phyloP scores from a whole-genome alignment of 37 sponge, comb jelly and placozoan genomes.

The Spongilla lacustris region DNA sequence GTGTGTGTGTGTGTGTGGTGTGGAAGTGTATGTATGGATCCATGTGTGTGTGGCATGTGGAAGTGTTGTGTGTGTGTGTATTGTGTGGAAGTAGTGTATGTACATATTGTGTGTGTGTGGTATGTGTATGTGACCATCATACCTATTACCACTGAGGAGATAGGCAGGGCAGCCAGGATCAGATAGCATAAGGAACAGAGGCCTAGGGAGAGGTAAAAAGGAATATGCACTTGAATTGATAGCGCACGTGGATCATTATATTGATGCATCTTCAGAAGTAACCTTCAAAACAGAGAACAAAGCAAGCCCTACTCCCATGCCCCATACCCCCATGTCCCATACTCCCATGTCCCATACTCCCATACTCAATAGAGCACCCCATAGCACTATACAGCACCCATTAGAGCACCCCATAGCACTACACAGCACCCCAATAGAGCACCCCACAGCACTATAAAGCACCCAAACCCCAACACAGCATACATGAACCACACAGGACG shows the following conservation, averaged over 20 bases:
- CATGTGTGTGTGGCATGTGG: not conserved
- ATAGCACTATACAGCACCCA: not conserved
- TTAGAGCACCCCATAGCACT: not conserved
- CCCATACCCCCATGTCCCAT: not conserved
- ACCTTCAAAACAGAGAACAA: too few relatives aligned
- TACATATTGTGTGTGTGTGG: slow-evolving; percentile 8
- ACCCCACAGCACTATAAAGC: not conserved
- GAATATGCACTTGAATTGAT: not conserved
- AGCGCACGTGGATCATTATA: not conserved
- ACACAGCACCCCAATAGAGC: not conserved
- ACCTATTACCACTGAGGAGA: slow-evolving; percentile 59
- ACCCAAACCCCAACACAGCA: too few relatives aligned
- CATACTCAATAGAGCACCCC: not conserved
- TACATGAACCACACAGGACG: not conserved
- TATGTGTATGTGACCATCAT: not conserved
- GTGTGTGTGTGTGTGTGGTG: slow-evolving; percentile 10
- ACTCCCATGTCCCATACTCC: too few relatives aligned
- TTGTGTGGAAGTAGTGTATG: not conserved
- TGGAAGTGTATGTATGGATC: not conserved
- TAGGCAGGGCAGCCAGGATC: slow-evolving; percentile 55
- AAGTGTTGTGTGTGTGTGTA: not conserved
- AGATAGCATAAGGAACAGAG: slow-evolving; percentile 41
- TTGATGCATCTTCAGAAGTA: too few relatives aligned
- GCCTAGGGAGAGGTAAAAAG: slow-evolving; percentile 23
- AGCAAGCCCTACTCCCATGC: not conserved